Evolutionary conservation across 2,888 invertebrate species (phyloP), one percentile per base, ranked within the genome.

Genomic region (Limnephilus rhombicus): DNA sequence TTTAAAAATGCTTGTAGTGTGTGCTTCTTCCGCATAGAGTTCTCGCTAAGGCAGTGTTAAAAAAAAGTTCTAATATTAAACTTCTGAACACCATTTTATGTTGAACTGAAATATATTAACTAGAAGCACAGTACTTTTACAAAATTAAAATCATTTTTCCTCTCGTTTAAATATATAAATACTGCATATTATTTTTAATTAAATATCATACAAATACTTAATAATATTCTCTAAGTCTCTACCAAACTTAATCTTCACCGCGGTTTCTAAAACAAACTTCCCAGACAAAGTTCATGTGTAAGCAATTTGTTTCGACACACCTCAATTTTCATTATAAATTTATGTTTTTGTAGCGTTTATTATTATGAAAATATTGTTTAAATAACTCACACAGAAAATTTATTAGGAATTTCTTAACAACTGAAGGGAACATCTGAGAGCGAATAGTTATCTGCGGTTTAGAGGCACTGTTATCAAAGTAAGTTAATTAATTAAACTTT

Each of bases 401-500:
- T 34, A 15, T 15, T 34, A 34, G 34, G 34, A 82, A 13, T 82
- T 82, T 82, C 11, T 13, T 82, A 34, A 83, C 15, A 37, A 24
- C 34, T 9, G 34, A 3, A 7, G n/a, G 12, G 13, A 31, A 87
- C 31, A 87, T 53, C 31, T 24, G 80, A 3, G 7, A 24, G 80
- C 37, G 9, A 29, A 68, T 80, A 88, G 13, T 68, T 68, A 34
- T 24, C 18, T 80, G 80, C 37, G 34, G 24, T n/a, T 80, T 89
- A 15, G n/a, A 86, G n/a, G 37, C 29, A 45, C n/a, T 80, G 29
- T 41, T 13, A 80, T 29, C 45, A 31, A 68, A 29, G 15, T 37
- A 89, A 80, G 24, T 89, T 89, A 80, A 80, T 89, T 68, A 80
- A 80, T 80, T 37, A 89, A 89, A 89, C 37, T 80, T 80, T 41